A percentile compares a stretch with the other conserved stretches of the same genome.
Conservation (phyloP, 2,888 invertebrate genomes). For the Erebia epiphron region DNA sequence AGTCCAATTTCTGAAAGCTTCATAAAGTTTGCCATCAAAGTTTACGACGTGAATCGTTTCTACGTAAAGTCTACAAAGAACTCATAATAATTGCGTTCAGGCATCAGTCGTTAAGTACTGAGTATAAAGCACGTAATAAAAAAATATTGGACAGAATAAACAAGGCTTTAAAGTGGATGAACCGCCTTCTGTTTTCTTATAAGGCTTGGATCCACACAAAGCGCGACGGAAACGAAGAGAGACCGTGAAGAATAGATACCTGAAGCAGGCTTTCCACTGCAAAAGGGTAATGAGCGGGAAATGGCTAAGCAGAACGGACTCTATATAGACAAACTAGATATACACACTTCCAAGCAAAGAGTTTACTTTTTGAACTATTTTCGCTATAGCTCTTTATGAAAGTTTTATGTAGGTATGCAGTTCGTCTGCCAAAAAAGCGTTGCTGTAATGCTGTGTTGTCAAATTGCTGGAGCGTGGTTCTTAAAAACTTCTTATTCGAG, state of each 20-base stretch:
- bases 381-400: too few relatives aligned
- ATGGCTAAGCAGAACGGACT: too few relatives aligned
- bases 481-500: neutral
- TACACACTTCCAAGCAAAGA: too few relatives aligned
- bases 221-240: neutral
- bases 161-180: constrained; percentile 26
- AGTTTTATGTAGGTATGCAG: too few relatives aligned
- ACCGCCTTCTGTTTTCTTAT: constrained; percentile 34
- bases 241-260: too few relatives aligned
- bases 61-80: constrained; percentile 16
- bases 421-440: too few relatives aligned
- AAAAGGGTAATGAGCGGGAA: too few relatives aligned
- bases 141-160: constrained; percentile 31
- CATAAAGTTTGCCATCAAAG: neutral
- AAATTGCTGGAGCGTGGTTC: too few relatives aligned
- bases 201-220: neutral
- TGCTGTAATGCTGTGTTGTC: too few relatives aligned
- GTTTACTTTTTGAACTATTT: too few relatives aligned
- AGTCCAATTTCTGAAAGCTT: neutral
- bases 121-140: constrained; percentile 30
- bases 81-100: constrained; percentile 22
- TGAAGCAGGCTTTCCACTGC: too few relatives aligned
- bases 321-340: too few relatives aligned
- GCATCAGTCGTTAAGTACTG: constrained; percentile 18
- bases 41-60: constrained; percentile 5